Evolutionary conservation across 2,113 vertebrate species (phyloP).

Genomic region (Colossoma macropomum): DNA sequence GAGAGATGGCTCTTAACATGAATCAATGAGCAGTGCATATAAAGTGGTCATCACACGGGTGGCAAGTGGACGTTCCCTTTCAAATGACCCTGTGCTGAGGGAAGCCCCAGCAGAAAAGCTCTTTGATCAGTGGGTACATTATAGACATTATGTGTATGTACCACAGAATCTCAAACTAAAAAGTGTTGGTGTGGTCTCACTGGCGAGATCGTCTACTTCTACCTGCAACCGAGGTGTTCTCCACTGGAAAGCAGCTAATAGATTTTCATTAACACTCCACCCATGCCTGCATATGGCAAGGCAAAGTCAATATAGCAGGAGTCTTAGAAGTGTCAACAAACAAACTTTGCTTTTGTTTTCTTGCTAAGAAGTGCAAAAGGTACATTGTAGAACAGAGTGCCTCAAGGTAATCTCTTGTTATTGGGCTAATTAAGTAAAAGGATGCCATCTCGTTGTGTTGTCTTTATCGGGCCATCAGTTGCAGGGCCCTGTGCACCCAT

Average conservation of each 20-base stretch:
- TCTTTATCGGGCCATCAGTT: constrained; percentile 35
- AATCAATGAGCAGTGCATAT: constrained; percentile 71
- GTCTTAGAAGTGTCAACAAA: constrained; percentile 26
- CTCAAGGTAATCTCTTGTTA: constrained; percentile 42
- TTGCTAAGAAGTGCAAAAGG: constrained; percentile 26
- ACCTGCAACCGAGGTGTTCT: constrained; percentile 35
- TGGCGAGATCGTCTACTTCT: constrained; percentile 35
- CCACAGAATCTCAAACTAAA: constrained; percentile 30
- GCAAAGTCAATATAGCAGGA: background rate
- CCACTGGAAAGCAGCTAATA: constrained; percentile 46
- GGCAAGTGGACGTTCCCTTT: constrained; percentile 57
- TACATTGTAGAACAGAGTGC: constrained; percentile 24
- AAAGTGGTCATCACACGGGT: constrained; percentile 68
- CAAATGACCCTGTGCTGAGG: constrained; percentile 49
- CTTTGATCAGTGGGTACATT: constrained; percentile 53
- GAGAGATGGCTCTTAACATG: constrained; percentile 71
- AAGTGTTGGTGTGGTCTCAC: constrained; percentile 38
- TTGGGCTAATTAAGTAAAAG: constrained; percentile 49
- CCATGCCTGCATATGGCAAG: constrained; percentile 2
- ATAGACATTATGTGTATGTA: background rate
- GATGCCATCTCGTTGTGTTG: constrained; percentile 19
- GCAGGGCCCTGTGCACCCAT: constrained; percentile 4
- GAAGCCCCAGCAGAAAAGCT: constrained; percentile 44
- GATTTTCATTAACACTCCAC: background rate
- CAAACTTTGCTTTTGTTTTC: constrained; percentile 37